Evolutionary conservation across 2,888 invertebrate species (phyloP), one percentile per base, ranked within the genome.

Genomic region (Tachystola acroxantha): DNA sequence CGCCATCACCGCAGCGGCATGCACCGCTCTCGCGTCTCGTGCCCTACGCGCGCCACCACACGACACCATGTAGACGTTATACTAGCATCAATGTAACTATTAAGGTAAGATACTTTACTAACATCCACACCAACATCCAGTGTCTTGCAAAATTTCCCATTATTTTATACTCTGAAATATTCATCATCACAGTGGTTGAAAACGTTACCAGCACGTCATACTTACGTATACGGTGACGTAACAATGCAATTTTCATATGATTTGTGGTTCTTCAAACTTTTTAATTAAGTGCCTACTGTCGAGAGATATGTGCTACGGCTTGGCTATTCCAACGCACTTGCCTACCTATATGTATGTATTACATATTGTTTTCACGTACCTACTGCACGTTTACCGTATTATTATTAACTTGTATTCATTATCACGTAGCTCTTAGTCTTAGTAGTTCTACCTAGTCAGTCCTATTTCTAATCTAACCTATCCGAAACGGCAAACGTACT

Each of bases 61-160:
- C 53, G 46, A 54, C 59, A 69, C 52, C 48, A 75, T 72, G 70
- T 71, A 72, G 62, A 53, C 50, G 52, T 50, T 43, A 54, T 47
- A 48, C 57, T 48, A 46, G 39, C 40, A 46, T 55, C 56, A 36
- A 49, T 50, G 40, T 65, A 57, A 63, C 16, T 50, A 37, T 57
- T 65, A 66, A 73, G 72, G 78, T 78, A 58, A 29, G 29, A 32
- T 1, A 7, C 32, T 12, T 12, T 0, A 11, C 10, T 10, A 16
- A 32, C 7, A 24, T 9, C 7, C 4, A 20, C 9, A 6, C 24
- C n/a, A 24, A 4, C 9, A 16, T 16, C 16, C n/a, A 24, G n/a
- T 2, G 7, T n/a, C 7, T 24, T 9, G 11, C 3, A 12, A 3
- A 6, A 12, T 16, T 27, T 6, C 2, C n/a, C 10, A 5, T 3